phyloP scores from a whole-genome alignment of 2,888 invertebrate species.

The Sphaeridia pumilis region DNA sequence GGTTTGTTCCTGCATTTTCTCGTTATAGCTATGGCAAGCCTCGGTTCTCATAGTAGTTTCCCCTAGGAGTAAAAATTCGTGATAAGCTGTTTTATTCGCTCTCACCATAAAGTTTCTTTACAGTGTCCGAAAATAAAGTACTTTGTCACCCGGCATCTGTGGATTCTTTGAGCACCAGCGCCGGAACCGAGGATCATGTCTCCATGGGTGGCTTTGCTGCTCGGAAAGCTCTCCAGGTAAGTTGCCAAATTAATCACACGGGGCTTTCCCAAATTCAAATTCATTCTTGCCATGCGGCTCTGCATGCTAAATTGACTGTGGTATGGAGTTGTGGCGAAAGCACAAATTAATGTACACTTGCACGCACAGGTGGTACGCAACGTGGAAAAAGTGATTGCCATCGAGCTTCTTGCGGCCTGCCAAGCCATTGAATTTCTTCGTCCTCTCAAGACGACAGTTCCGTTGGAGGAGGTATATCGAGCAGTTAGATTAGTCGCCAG shows the following conservation, averaged over 20 bases:
- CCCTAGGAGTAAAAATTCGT: no score
- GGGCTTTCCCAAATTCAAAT: not conserved
- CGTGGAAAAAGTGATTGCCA: constrained; percentile 51
- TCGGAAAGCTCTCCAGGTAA: constrained; percentile 48
- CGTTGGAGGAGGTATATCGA: constrained; percentile 52
- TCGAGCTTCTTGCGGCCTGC: constrained; percentile 53
- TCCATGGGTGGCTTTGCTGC: constrained; percentile 58
- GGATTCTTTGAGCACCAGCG: constrained; percentile 54
- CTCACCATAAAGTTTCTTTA: no score
- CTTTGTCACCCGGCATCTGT: constrained; percentile 55
- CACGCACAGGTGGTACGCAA: constrained; percentile 45
- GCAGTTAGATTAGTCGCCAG: constrained; percentile 46
- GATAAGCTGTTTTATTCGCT: no score
- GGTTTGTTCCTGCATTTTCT: no score
- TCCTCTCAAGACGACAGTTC: constrained; percentile 51
- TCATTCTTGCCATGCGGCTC: no score
- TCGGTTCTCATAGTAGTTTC: no score
- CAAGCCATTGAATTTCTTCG: constrained; percentile 56
- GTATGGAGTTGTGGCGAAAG: no score
- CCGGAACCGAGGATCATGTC: constrained; percentile 57
- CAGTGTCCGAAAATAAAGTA: constrained; percentile 57
- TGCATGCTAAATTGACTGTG: no score
- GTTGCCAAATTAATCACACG: constrained; percentile 16
- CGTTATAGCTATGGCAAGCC: no score
- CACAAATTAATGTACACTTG: no score